phyloP scores from a whole-genome alignment of 2,888 invertebrate species.

The Spialia ferax region DNA sequence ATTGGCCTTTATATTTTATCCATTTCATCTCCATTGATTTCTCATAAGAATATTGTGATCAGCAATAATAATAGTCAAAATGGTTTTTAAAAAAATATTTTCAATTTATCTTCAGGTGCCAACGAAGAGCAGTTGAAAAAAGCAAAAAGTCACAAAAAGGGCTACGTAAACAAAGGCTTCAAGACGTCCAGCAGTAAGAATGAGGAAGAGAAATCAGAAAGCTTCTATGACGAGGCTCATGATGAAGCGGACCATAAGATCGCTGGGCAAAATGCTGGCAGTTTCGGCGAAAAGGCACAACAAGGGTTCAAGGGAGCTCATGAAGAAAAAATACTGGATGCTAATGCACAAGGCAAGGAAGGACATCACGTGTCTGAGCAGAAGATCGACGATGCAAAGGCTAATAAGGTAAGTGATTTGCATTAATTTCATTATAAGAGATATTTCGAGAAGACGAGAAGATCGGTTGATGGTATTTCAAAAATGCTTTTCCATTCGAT shows the following conservation, averaged over 20 bases:
- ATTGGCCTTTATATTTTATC: too few species aligned
- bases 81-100: background rate
- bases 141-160: constrained; percentile 88
- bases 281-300: constrained; percentile 86
- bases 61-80: too few species aligned
- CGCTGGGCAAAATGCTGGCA: constrained; percentile 84
- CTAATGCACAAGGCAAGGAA: constrained; percentile 86
- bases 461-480: background rate
- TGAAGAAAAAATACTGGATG: constrained; percentile 86
- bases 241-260: constrained; percentile 88
- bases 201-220: constrained; percentile 88
- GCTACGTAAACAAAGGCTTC: constrained; percentile 89
- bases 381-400: constrained; percentile 86
- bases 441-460: too few species aligned
- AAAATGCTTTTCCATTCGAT: background rate
- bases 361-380: constrained; percentile 86
- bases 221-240: constrained; percentile 88
- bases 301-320: constrained; percentile 87
- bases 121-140: constrained; percentile 85
- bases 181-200: constrained; percentile 89
- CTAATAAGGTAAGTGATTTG: constrained; percentile 77
- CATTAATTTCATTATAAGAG: too few species aligned
- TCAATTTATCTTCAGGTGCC: constrained; percentile 61
- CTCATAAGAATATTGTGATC: too few species aligned
- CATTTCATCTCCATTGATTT: too few species aligned